These are phyloP conservation scores for Aricia artaxerxes DNA, from an alignment of 2,888 invertebrate species.

Conservation along the genomic window DNA sequence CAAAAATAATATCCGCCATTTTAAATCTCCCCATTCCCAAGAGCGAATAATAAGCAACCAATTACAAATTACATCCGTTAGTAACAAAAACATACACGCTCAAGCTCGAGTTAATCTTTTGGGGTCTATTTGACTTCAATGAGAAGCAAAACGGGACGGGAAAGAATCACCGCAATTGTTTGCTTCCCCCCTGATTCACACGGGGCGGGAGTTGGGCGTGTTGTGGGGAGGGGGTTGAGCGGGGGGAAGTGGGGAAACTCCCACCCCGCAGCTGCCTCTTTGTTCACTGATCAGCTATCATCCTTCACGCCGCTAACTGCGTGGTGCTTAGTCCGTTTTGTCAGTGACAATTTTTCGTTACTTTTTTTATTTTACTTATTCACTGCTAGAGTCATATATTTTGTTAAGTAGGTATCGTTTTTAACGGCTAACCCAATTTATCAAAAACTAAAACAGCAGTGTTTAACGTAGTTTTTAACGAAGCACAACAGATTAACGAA, in stretches of 20 bases:
- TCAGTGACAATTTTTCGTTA: neutral
- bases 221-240: conserved; percentile 42
- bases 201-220: conserved; percentile 68
- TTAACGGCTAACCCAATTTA: neutral
- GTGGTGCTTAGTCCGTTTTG: neutral
- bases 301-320: conserved; percentile 45
- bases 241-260: conserved; percentile 52
- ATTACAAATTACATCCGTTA: conserved; percentile 42
- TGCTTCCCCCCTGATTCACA: conserved; percentile 68
- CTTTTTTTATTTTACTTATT: neutral
- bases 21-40: neutral
- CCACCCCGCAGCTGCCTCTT: conserved; percentile 63
- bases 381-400: neutral
- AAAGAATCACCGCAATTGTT: conserved; percentile 65
- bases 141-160: conserved; percentile 54
- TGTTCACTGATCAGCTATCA: conserved; percentile 53
- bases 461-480: too few relatives aligned
- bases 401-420: too few relatives aligned
- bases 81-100: conserved; percentile 56
- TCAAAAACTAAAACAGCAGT: neutral
- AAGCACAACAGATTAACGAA: too few relatives aligned
- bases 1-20: neutral
- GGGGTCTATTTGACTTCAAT: conserved; percentile 69
- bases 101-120: conserved; percentile 64
- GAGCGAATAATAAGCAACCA: conserved; percentile 31